phyloP scores from a whole-genome alignment of 2,113 vertebrate species.

The Silurus meridionalis region DNA sequence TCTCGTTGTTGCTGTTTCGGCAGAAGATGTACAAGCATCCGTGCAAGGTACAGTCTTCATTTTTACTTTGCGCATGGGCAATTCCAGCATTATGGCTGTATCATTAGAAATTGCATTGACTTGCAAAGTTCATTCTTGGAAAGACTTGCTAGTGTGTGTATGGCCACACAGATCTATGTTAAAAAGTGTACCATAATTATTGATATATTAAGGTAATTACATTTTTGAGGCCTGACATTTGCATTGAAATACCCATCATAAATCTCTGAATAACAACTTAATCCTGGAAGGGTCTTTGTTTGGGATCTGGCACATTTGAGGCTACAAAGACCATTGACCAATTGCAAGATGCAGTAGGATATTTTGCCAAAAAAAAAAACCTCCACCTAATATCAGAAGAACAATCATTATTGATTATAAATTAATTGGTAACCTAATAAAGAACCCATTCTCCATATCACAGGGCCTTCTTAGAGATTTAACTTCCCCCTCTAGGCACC shows the following conservation, averaged over 20 bases:
- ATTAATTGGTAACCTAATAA: neutral
- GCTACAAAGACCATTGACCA: neutral
- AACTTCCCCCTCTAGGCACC: constrained; percentile 2
- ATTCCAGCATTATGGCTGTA: neutral
- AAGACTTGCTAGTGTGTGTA: neutral
- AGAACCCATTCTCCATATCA: neutral
- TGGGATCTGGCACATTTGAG: neutral
- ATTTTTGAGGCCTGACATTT: neutral
- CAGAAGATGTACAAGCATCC: constrained; percentile 29
- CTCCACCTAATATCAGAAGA: neutral
- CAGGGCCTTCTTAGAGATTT: neutral
- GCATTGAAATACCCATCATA: neutral
- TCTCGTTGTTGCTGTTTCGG: constrained; percentile 17
- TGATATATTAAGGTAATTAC: neutral
- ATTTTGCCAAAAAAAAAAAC: constrained; percentile 11
- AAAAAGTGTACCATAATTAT: neutral
- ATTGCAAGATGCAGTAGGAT: constrained; percentile 5
- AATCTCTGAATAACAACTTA: neutral
- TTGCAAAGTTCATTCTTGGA: neutral
- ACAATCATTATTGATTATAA: neutral
- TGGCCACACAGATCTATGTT: neutral
- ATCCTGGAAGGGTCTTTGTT: neutral
- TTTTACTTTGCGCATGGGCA: neutral
- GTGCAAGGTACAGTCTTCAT: constrained; percentile 41
- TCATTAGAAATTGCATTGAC: neutral